Evolutionary conservation across 2,888 invertebrate genomes (phyloP).

Genomic region (Leptinotarsa haldemani): DNA sequence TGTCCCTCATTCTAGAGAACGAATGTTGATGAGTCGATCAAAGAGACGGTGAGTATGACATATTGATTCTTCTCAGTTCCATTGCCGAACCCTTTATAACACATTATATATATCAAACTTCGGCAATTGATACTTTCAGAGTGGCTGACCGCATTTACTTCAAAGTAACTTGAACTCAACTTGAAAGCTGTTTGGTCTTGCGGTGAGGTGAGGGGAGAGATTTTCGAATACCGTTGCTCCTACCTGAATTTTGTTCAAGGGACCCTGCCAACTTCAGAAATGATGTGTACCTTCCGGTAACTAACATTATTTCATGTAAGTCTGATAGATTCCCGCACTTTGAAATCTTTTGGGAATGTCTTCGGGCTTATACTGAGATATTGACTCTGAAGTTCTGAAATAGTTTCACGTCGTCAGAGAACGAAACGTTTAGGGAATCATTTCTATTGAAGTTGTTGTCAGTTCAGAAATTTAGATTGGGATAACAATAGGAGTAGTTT

Average conservation of each 20-base stretch:
- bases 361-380: conserved; percentile 4
- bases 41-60: no score
- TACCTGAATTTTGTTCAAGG: conserved; percentile 42
- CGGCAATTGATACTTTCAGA: conserved; percentile 25
- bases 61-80: no score
- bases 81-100: neutral
- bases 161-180: conserved; percentile 43
- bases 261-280: conserved; percentile 39
- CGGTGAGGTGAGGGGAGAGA: conserved; percentile 41
- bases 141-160: conserved; percentile 44
- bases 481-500: neutral
- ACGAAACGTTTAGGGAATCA: neutral
- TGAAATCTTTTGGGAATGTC: conserved; percentile 2
- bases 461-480: neutral
- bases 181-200: conserved; percentile 43
- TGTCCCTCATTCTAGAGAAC: no score
- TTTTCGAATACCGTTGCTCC: conserved; percentile 41
- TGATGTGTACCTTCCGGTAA: conserved; percentile 39
- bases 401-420: conserved; percentile 3
- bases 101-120: neutral
- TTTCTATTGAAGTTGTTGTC: neutral
- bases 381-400: neutral
- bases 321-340: conserved; percentile 1
- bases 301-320: conserved; percentile 44
- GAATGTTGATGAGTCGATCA: no score